Base-by-base conservation (phyloP, 2,888 invertebrate species). In the Drosophila subquinaria region DNA sequence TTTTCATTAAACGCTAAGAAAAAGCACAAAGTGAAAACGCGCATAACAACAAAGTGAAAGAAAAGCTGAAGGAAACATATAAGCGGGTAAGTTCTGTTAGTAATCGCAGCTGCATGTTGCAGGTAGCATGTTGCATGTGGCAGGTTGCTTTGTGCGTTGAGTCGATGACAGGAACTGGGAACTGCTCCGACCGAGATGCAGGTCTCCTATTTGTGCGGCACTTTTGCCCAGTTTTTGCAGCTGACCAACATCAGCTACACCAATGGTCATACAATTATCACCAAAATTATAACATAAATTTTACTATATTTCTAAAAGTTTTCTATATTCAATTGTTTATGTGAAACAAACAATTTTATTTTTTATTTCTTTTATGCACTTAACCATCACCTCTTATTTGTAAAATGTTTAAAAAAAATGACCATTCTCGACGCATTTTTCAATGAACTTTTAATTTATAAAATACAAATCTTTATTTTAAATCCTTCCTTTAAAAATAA, bases 1-100 rank as follows among this genome's bases (percentile, higher is more conserved):
- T 65, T 65, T 35, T 67, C 57, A 76, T 76, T 70, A 50, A 57
- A 62, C 65, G 57, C 52, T 56, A 45, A 27, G 17, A 35, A 60
- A 40, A 23, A 59, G 27, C 27, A 13, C 15, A 43, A 56, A 61
- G 43, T 40, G 61, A 45, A 42, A 45, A 45, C 33, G 43, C 38
- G 42, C 27, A 53, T 53, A 53, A 43, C 43, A 55, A 33, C 42
- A 55, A 63, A 53, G 48, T 17, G 47, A 59, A 27, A 15, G 20
- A 20, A 38, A 20, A 20, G 20, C 20, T 3, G 20, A 20, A 20
- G 20, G 20, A 20, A 20, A 20, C 20, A 20, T 20, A 20, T 20
- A 20, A 20, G 20, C 20, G 20, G 62, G 56, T 63, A 55, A 63
- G 62, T 63, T 53, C 27, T 13, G 59, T 50, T 40, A 38, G 55